These are phyloP conservation scores for Numenius arquata DNA, from an alignment of 2,113 vertebrate species.

Conservation along the genomic window DNA sequence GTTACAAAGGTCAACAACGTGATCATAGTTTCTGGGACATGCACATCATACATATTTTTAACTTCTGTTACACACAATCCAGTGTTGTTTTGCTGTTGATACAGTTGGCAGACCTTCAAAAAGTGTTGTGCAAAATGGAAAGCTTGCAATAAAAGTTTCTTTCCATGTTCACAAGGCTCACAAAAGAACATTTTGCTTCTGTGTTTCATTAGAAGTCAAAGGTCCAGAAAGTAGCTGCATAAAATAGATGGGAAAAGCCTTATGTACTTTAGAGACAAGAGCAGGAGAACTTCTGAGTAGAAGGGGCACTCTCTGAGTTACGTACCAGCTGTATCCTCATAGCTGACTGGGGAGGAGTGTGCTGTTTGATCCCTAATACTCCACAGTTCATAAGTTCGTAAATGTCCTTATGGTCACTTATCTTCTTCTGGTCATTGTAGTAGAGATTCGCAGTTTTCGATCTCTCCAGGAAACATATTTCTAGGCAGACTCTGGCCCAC, in stretches of 20 bases:
- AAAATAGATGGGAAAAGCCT: neutral
- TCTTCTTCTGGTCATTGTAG: neutral
- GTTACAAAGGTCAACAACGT: neutral
- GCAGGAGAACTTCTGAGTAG: neutral
- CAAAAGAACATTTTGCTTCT: neutral
- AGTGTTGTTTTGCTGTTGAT: neutral
- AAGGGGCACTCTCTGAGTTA: neutral
- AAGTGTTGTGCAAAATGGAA: neutral
- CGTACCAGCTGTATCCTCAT: neutral
- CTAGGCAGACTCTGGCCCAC: neutral
- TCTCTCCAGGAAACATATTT: neutral
- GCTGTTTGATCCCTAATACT: neutral
- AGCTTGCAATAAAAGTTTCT: neutral
- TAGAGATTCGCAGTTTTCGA: neutral
- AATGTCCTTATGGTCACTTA: neutral
- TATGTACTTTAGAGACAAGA: neutral
- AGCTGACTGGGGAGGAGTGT: neutral
- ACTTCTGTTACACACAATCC: neutral
- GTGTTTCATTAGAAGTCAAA: neutral
- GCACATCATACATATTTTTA: neutral
- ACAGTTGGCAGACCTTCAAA: neutral
- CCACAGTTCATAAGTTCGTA: neutral
- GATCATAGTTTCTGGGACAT: neutral
- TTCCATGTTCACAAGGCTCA: neutral
- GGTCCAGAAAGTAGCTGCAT: neutral